These are phyloP conservation scores for Cottoperca gobio DNA, from an alignment of 2,797 vertebrate genomes.

Conservation along the genomic window DNA sequence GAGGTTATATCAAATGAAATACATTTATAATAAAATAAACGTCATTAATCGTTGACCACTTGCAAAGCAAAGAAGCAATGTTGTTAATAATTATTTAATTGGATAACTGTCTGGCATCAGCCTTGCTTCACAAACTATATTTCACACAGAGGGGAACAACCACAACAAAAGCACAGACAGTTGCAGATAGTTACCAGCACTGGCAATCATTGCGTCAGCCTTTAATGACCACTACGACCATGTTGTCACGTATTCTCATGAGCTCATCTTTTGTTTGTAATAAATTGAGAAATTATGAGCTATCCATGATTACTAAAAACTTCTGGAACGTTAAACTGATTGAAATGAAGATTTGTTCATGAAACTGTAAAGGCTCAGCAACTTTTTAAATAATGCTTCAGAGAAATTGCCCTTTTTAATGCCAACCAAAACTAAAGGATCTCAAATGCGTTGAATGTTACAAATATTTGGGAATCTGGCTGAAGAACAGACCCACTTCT, in stretches of 20 bases:
- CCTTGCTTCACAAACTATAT: neutral
- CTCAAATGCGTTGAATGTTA: neutral
- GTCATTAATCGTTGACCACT: neutral
- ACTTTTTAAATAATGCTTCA: too few species aligned
- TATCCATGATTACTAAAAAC: neutral
- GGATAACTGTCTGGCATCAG: neutral
- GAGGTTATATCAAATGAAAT: neutral
- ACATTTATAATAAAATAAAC: neutral
- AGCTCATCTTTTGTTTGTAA: neutral
- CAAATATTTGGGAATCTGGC: neutral
- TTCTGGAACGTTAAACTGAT: neutral
- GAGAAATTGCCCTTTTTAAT: neutral
- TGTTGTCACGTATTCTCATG: neutral
- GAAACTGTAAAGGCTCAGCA: neutral
- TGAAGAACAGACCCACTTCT: neutral
- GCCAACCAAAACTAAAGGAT: neutral
- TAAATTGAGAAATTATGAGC: constrained; percentile 22
- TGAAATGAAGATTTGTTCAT: neutral
- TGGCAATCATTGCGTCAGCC: constrained; percentile 9
- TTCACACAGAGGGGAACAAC: neutral
- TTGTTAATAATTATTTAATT: neutral
- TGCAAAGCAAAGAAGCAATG: neutral
- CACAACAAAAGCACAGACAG: neutral
- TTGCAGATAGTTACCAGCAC: neutral
- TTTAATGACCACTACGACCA: neutral